These are phyloP conservation scores for Pachyrhynchus sulphureomaculatus DNA, from an alignment of 1,140 invertebrate genomes.

Conservation along the genomic window DNA sequence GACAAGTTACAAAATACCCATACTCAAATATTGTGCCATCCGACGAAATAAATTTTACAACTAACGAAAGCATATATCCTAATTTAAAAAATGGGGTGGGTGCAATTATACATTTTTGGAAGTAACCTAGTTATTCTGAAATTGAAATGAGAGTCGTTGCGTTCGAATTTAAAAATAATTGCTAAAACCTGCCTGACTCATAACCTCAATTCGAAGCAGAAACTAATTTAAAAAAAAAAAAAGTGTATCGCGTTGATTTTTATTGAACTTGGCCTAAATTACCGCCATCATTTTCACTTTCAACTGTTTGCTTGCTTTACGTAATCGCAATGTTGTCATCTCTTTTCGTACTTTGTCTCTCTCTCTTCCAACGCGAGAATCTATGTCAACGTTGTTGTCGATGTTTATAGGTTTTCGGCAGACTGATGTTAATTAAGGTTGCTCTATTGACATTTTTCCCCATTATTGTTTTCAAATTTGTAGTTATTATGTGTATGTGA, in stretches of 20 bases:
- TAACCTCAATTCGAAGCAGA: constrained; percentile 14
- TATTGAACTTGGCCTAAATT: constrained; percentile 33
- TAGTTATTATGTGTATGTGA: too few species aligned
- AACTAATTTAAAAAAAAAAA: constrained; percentile 21
- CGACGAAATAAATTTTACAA: too few species aligned
- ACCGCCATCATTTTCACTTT: constrained; percentile 35
- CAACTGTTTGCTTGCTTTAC: constrained; percentile 38
- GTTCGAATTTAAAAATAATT: constrained; percentile 1
- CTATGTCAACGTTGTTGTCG: constrained; percentile 8
- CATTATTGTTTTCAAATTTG: too few species aligned
- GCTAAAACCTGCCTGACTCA: constrained; percentile 13
- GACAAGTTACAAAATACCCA: too few species aligned
- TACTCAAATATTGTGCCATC: too few species aligned
- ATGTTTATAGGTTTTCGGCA: background rate
- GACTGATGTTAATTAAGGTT: too few species aligned
- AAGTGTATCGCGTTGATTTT: constrained; percentile 19
- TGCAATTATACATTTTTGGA: background rate
- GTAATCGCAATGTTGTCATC: constrained; percentile 28
- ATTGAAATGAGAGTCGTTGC: background rate
- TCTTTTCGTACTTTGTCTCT: constrained; percentile 6
- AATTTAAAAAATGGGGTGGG: background rate
- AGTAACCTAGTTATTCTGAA: background rate
- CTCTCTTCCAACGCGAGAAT: constrained; percentile 1
- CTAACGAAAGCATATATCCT: too few species aligned
- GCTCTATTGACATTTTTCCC: too few species aligned